Evolutionary conservation across 2,797 vertebrate genomes (phyloP).

Genomic region (Sebastes steindachneri): DNA sequence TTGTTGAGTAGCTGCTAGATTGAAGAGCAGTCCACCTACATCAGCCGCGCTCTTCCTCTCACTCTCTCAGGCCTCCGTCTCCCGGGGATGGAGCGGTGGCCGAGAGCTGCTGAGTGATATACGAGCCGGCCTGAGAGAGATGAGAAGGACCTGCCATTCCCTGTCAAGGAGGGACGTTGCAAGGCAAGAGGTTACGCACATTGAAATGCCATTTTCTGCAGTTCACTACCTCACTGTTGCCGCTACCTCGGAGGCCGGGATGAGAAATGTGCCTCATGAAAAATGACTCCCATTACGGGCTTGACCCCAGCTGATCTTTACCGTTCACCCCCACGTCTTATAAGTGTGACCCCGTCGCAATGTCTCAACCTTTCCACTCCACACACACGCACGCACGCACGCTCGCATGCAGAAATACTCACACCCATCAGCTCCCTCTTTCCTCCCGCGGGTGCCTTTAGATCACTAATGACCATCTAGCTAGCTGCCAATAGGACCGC

Average conservation of each 20-base stretch:
- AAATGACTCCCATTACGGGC: conserved; percentile 78
- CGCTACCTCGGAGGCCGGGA: conserved; percentile 3
- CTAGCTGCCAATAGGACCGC: conserved; percentile 50
- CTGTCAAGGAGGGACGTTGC: conserved; percentile 60
- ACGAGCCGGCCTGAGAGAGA: conserved; percentile 69
- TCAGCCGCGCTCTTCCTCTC: conserved; percentile 44
- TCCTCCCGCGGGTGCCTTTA: conserved; percentile 34
- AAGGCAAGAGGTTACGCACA: conserved; percentile 73
- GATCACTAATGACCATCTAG: conserved; percentile 60
- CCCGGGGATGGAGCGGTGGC: conserved; percentile 56
- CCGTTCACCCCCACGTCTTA: conserved; percentile 64
- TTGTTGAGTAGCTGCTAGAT: conserved; percentile 69
- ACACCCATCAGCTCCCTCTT: background rate
- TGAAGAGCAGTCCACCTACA: conserved; percentile 60
- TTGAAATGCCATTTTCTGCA: conserved; percentile 75
- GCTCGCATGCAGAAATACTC: conserved; percentile 18
- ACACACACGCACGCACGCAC: background rate
- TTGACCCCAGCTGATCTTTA: conserved; percentile 67
- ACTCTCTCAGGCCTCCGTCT: conserved; percentile 43
- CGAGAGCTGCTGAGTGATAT: conserved; percentile 68
- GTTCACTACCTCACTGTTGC: conserved; percentile 57
- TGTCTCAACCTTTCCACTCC: conserved; percentile 43
- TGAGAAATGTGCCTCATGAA: conserved; percentile 69
- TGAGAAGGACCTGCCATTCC: conserved; percentile 77
- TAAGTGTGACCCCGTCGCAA: conserved; percentile 40